phyloP scores from a whole-genome alignment of 1,140 invertebrate species.

The Spodoptera litura region DNA sequence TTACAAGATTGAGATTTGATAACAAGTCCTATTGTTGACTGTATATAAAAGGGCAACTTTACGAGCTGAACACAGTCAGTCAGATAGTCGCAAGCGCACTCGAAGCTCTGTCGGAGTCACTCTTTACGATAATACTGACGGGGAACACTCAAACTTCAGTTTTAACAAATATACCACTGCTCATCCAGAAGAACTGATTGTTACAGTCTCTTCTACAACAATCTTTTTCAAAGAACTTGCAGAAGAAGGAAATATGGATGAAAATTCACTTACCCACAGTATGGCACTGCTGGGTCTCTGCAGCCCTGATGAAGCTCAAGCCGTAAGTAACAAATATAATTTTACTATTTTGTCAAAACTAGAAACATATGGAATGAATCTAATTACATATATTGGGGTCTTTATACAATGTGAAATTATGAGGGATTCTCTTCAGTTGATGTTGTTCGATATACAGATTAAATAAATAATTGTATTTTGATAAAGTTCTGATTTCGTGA shows the following conservation, averaged over 20 bases:
- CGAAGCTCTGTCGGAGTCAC: slow-evolving; percentile 69
- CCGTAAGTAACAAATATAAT: slow-evolving; percentile 58
- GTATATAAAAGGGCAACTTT: too few species aligned
- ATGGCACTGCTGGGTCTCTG: slow-evolving; percentile 86
- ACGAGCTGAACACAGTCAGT: slow-evolving; percentile 76
- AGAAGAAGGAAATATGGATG: slow-evolving; percentile 50
- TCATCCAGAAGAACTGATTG: slow-evolving; percentile 59
- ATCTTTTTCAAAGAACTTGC: slow-evolving; percentile 35
- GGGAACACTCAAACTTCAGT: slow-evolving; percentile 64
- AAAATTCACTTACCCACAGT: slow-evolving; percentile 73
- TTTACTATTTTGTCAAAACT: too few species aligned
- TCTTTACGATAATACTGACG: slow-evolving; percentile 64
- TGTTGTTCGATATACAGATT: too few species aligned
- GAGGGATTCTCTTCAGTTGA: too few species aligned
- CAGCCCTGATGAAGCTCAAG: slow-evolving; percentile 79
- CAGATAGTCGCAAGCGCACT: slow-evolving; percentile 63
- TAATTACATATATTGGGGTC: too few species aligned
- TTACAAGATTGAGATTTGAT: too few species aligned
- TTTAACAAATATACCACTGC: slow-evolving; percentile 67
- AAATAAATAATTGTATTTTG: too few species aligned
- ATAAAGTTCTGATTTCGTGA: too few species aligned
- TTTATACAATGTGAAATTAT: too few species aligned
- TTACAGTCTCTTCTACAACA: slow-evolving; percentile 61
- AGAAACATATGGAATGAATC: too few species aligned
- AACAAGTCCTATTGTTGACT: too few species aligned